Base-by-base conservation (phyloP, 1,140 invertebrate species). In the Drosophila nigromelanica region DNA sequence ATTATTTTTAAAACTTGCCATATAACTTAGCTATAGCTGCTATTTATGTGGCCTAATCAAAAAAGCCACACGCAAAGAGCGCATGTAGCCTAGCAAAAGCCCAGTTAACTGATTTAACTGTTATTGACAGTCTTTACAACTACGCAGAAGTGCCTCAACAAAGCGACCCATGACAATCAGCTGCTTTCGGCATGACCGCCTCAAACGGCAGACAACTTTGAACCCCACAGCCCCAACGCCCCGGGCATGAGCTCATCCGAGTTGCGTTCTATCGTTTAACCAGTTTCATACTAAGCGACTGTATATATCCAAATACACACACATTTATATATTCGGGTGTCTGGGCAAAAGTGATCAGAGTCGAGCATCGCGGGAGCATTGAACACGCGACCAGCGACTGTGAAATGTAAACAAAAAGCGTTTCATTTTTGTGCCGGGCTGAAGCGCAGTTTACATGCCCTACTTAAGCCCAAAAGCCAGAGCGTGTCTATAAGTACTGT, bases 321-420 rank as follows among this genome's bases (percentile, higher is more conserved):
- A 50, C 18, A 24, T 2, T 68, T 43, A 33, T 43, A 40, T 35
- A 67, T 37, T 55, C 50, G 40, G 47, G 37, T 43, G 30, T 58
- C 21, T 40, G 30, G 63, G 7, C 39, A 75, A 51, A 43, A 42
- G 37, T 59, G 61, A 70, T 55, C 76, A n/a, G 27, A 24, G 45
- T 12, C 21, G 12, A 62, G 15, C 55, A 64, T 56, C 68, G 48
- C 33, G 51, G 62, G 45, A 73, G 59, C 47, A 70, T 74, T 66
- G 59, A 81, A 87, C 81, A 85, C 82, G 82, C 81, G 69, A 87
- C 78, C 70, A 61, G 33, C 62, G 74, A 66, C 78, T 78, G 82
- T 48, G 75, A 73, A 87, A 76, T 76, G 76, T 87, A 83, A 80
- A 87, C 70, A 85, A 76, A 78, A 62, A 50, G 35, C 15, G 54